Evolutionary conservation across 2,113 vertebrate species (phyloP).

Genomic region (Oncorhynchus gorbuscha): DNA sequence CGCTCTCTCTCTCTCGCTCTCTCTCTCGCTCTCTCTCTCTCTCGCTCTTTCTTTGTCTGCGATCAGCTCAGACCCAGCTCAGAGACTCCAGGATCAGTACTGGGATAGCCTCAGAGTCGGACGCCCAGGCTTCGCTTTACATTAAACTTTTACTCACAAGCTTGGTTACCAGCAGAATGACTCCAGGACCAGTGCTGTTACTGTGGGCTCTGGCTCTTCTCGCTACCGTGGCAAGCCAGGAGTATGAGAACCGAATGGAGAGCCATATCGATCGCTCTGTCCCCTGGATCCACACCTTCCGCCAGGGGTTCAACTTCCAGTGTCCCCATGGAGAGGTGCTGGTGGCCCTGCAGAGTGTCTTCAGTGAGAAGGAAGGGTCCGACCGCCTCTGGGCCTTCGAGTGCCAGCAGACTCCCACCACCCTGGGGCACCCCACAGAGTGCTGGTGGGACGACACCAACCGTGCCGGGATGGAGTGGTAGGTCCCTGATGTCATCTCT

Average conservation of each 20-base stretch:
- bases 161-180: too few species aligned
- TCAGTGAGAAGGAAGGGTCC: slow-evolving; percentile 74
- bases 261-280: slow-evolving; percentile 67
- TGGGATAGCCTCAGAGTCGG: too few species aligned
- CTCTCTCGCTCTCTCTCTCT: too few species aligned
- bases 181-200: slow-evolving; percentile 55
- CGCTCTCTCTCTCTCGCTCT: too few species aligned
- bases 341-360: slow-evolving; percentile 82
- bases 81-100: too few species aligned
- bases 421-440: slow-evolving; percentile 74
- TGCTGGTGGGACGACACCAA: slow-evolving; percentile 99
- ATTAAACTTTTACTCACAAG: too few species aligned
- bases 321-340: slow-evolving; percentile 90
- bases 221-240: slow-evolving; percentile 26
- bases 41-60: too few species aligned
- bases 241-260: too few species aligned
- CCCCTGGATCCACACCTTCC: slow-evolving; percentile 86
- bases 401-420: slow-evolving; percentile 71
- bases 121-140: too few species aligned
- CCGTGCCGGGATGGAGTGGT: slow-evolving; percentile 92
- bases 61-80: too few species aligned
- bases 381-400: slow-evolving; percentile 93
- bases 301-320: slow-evolving; percentile 95
- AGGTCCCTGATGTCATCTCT: slow-evolving; percentile 46
- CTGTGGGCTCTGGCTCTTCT: slow-evolving; percentile 72